These are phyloP conservation scores for Hypomecis atomaria DNA, from an alignment of 2,888 invertebrate genomes.

Conservation along the genomic window DNA sequence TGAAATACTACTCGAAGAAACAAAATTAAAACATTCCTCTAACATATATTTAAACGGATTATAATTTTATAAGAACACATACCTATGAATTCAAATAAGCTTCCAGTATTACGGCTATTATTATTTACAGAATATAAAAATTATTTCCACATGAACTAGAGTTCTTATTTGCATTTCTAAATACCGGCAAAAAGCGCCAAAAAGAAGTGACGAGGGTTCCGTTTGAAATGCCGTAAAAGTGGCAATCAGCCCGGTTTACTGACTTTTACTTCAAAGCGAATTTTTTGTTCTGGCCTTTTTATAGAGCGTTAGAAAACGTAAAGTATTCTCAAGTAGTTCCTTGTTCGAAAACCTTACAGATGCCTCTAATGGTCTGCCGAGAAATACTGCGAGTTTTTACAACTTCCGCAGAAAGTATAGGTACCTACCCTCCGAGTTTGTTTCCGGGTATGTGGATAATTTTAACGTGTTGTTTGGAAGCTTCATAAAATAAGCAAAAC, in stretches of 20 bases:
- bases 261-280: conserved; percentile 70
- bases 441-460: conserved; percentile 1
- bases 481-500: conserved; percentile 1
- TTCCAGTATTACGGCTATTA: conserved; percentile 4
- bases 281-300: conserved; percentile 65
- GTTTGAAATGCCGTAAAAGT: conserved; percentile 73
- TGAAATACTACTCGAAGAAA: too few species aligned
- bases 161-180: conserved; percentile 66
- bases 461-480: conserved; percentile 13
- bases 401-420: conserved; percentile 24
- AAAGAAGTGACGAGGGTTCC: conserved; percentile 73
- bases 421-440: conserved; percentile 11
- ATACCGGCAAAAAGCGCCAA: conserved; percentile 65
- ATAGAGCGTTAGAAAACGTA: conserved; percentile 55
- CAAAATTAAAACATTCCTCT: background rate
- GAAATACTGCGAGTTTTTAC: conserved; percentile 37
- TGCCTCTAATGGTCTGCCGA: conserved; percentile 44
- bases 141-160: conserved; percentile 41
- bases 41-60: background rate
- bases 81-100: too few species aligned
- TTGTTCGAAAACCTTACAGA: conserved; percentile 49
- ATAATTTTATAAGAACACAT: background rate
- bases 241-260: conserved; percentile 72
- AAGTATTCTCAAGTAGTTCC: conserved; percentile 56
- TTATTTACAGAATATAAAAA: conserved; percentile 44